phyloP scores from a whole-genome alignment of 23 tunicate species.

The Styela clava region DNA sequence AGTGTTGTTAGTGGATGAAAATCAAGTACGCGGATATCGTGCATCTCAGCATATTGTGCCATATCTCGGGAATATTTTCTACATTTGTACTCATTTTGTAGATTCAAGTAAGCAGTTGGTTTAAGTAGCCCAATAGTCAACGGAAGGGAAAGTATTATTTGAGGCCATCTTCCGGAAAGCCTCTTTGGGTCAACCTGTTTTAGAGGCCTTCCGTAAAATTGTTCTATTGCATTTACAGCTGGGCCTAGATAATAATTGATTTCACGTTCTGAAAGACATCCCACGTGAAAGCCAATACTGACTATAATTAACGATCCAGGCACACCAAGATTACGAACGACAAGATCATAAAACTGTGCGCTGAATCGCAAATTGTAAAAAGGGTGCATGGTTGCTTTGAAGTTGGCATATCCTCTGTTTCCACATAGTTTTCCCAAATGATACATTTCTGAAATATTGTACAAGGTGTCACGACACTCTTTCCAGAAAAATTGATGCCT shows the following conservation, averaged over 20 bases:
- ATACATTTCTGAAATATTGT: neutral
- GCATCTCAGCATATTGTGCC: conserved; percentile 4
- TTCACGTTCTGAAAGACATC: neutral
- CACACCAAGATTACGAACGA: conserved; percentile 10
- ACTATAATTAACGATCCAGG: conserved; percentile 36
- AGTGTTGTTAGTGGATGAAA: conserved; percentile 17
- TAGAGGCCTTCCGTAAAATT: conserved; percentile 1
- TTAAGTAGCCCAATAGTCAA: conserved; percentile 21
- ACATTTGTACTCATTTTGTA: conserved; percentile 22
- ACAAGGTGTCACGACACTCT: conserved; percentile 4
- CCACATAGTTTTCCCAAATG: conserved; percentile 20
- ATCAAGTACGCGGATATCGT: conserved; percentile 9
- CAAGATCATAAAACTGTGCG: conserved; percentile 18
- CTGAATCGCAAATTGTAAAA: conserved; percentile 26
- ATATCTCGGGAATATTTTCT: conserved; percentile 2
- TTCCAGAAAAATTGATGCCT: conserved; percentile 30
- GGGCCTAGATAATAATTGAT: conserved; percentile 21
- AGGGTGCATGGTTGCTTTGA: conserved; percentile 20
- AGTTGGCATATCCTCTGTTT: conserved; percentile 20
- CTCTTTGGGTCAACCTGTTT: neutral
- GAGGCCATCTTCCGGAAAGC: conserved; percentile 20
- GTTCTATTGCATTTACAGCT: conserved; percentile 3
- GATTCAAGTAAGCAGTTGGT: neutral
- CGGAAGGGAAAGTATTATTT: conserved; percentile 11
- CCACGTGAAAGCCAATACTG: conserved; percentile 29